Evolutionary conservation across 2,888 invertebrate genomes (phyloP), one percentile per base, ranked within the genome.

Genomic region (Pheosia gnoma): DNA sequence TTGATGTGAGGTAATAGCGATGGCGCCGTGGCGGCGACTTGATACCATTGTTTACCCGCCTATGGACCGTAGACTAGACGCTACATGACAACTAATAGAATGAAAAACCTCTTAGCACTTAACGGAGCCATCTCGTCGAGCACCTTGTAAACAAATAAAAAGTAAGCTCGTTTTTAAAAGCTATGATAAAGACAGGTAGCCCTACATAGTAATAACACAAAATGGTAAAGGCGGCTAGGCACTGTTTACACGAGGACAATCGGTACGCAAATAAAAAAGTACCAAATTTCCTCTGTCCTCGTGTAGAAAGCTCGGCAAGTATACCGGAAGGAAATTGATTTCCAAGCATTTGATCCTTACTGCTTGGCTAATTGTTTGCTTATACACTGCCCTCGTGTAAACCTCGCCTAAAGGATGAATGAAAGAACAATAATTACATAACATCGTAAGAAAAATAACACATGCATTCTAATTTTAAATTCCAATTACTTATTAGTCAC

Each of bases 11-110:
- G 82, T 87, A 88, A 90, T 82, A 85, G 83, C 74, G 61, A 62
- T 81, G 91, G 91, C 90, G 91, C 89, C 91, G 76, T 55, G 54
- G 75, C 65, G 83, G 67, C 84, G 86, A 74, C 71, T 25, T 71
- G 69, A 58, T 65, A 63, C 78, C 76, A 86, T 86, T 87, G 87
- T 89, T 83, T 83, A 81, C 76, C 72, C 64, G 66, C 58, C 64
- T 60, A 62, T 64, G 63, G 64, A 68, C 65, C 70, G 67, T 66
- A 65, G 63, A 64, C 59, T 53, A 66, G 62, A 60, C 70, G 62
- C 72, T 71, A 70, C 62, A 66, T 57, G 63, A 71, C 68, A 72
- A 65, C 72, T 72, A 62, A 70, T 72, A 77, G 68, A 74, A 67
- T 73, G 71, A 71, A 76, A 77, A 79, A 61, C 76, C 77, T 77